Evolutionary conservation across 2,888 invertebrate species (phyloP).

Genomic region (Smittia sp.): DNA sequence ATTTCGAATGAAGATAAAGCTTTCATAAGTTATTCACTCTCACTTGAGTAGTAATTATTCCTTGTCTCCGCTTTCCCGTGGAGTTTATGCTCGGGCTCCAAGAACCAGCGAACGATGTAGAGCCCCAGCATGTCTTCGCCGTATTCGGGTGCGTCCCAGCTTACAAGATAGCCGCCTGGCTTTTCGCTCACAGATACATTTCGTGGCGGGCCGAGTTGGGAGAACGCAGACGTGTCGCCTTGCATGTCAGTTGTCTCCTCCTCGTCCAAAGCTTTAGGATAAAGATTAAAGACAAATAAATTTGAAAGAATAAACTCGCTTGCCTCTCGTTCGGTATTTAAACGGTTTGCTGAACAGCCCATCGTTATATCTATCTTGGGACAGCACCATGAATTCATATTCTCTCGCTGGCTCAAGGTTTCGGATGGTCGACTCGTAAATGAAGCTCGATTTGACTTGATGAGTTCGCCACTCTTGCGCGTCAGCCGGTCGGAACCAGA

Average conservation of each 20-base stretch:
- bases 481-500: slow-evolving; percentile 79
- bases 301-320: slow-evolving; percentile 46
- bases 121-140: slow-evolving; percentile 59
- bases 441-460: slow-evolving; percentile 67
- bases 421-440: slow-evolving; percentile 74
- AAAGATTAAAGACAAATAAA: slow-evolving; percentile 5
- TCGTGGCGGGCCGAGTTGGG: slow-evolving; percentile 60
- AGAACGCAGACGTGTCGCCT: slow-evolving; percentile 45
- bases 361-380: slow-evolving; percentile 82
- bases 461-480: slow-evolving; percentile 77
- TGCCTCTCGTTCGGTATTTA: slow-evolving; percentile 67
- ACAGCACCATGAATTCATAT: slow-evolving; percentile 88
- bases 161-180: slow-evolving; percentile 72
- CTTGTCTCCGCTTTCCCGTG: slow-evolving; percentile 66
- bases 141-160: slow-evolving; percentile 67
- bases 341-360: slow-evolving; percentile 87
- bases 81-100: slow-evolving; percentile 63
- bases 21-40: slow-evolving; percentile 33
- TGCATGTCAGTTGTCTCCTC: too few relatives aligned
- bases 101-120: slow-evolving; percentile 70
- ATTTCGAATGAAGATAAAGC: slow-evolving; percentile 6
- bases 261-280: too few relatives aligned
- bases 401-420: slow-evolving; percentile 71
- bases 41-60: slow-evolving; percentile 65
- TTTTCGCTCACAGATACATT: slow-evolving; percentile 70